phyloP scores from a whole-genome alignment of 2,113 vertebrate genomes.

The Triplophysa dalaica region DNA sequence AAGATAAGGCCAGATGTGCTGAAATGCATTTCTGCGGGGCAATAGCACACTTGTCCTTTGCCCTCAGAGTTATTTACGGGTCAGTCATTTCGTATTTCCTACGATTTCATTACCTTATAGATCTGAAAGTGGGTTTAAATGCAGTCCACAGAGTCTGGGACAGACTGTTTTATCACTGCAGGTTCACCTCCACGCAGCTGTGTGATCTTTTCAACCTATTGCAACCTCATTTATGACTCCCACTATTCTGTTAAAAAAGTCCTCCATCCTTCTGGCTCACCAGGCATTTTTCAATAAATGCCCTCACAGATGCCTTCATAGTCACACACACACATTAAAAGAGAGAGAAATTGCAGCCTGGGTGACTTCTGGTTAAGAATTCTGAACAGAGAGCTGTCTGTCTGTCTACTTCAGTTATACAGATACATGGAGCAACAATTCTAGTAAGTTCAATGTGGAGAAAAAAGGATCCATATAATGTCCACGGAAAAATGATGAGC shows the following conservation, averaged over 20 bases:
- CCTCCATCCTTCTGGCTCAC: slow-evolving; percentile 1
- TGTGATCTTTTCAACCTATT: slow-evolving; percentile 17
- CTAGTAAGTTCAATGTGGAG: too few species aligned
- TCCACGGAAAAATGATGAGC: too few species aligned
- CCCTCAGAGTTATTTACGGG: not conserved
- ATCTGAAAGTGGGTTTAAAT: not conserved
- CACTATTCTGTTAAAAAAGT: slow-evolving; percentile 15
- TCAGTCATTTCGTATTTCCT: slow-evolving; percentile 10
- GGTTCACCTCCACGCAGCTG: not conserved
- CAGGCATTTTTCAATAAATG: slow-evolving; percentile 7
- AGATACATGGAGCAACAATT: too few species aligned
- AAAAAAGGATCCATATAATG: too few species aligned
- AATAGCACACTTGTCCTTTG: not conserved
- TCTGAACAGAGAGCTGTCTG: too few species aligned
- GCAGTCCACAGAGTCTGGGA: not conserved
- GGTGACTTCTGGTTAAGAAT: too few species aligned
- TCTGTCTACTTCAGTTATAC: too few species aligned
- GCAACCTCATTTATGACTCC: slow-evolving; percentile 20
- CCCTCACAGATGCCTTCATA: not conserved
- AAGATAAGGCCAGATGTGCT: not conserved
- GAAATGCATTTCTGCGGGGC: not conserved
- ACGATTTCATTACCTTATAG: not conserved
- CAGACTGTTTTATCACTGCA: not conserved
- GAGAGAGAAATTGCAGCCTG: too few species aligned
- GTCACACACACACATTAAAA: too few species aligned